These are phyloP conservation scores for Eclectus roratus DNA, from an alignment of 2,113 vertebrate genomes.

Conservation along the genomic window DNA sequence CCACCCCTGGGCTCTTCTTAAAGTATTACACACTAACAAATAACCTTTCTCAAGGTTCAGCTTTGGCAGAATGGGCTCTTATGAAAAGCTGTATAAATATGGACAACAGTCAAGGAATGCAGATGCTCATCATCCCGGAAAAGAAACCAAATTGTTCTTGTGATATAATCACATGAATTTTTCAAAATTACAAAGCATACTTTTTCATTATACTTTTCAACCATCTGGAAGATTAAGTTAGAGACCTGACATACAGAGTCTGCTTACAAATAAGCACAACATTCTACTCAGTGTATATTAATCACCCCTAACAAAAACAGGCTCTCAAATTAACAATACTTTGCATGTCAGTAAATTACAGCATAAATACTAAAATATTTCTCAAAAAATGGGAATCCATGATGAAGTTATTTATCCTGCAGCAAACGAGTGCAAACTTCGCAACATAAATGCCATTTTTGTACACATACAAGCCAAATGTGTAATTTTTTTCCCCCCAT, in stretches of 20 bases:
- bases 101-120: background rate
- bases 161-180: background rate
- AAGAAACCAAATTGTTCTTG: background rate
- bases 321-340: background rate
- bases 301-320: background rate
- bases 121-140: background rate
- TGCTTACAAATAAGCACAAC: background rate
- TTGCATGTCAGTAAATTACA: background rate
- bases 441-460: background rate
- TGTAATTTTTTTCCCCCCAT: background rate
- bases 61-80: background rate
- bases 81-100: background rate
- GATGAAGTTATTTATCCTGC: background rate
- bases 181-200: background rate
- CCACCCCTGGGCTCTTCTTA: constrained; percentile 38
- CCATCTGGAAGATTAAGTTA: background rate
- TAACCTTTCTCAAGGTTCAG: constrained; percentile 53
- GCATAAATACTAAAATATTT: background rate
- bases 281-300: background rate
- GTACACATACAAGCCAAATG: fast-evolving
- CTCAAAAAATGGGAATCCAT: fast-evolving
- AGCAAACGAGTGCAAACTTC: background rate
- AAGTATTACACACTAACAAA: constrained; percentile 42
- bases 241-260: background rate
- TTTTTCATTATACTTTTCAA: background rate